Base-by-base conservation (phyloP, 2,888 invertebrate genomes). In the Plebejus anna region DNA sequence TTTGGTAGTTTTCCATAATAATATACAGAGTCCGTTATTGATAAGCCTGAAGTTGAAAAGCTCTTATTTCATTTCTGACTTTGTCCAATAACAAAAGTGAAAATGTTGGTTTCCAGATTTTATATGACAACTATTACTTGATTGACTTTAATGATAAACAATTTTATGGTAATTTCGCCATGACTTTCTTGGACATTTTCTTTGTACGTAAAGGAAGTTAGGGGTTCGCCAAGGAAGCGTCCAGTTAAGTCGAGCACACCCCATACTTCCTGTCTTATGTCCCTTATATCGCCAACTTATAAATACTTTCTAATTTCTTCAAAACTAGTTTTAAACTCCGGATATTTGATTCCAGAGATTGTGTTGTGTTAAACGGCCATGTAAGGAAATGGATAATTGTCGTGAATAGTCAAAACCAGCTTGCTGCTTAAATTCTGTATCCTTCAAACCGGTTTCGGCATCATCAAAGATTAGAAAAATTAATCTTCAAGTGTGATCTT, bases 211-310 rank as follows among this genome's bases (percentile, higher is more conserved):
- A 85, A 81, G 81, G 84, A 85, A 83, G 83, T 83, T 82, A 83
- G 86, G 87, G 86, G 85, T 82, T 84, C 87, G 86, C 84, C 85
- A 80, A 92, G 93, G 93, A 92, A 90, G 85, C 85, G 87, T 84
- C 88, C 89, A 89, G 91, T 93, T 93, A 93, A 90, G 85, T 86
- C 85, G 88, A 86, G 89, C 93, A 90, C 86, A 82, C 83, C 81
- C 88, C 93, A 88, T 91, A 83, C 83, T 89, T 93, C 93, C 93
- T 90, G 90, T 85, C 84, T 80, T 80, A 79, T 84, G 87, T 85
- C 89, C 89, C 89, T 88, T 85, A 80, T 78, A 77, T 77, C 79
- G 81, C 83, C 86, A 86, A 84, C 88, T 89, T 88, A 84, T 86
- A 79, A 83, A 82, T 82, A 72, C 83, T 81, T 84, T 86, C 83